A percentile compares a stretch with the other conserved stretches of the same genome.
Conservation (phyloP, 2,888 invertebrate genomes). For the Ferdinandea cuprea region DNA sequence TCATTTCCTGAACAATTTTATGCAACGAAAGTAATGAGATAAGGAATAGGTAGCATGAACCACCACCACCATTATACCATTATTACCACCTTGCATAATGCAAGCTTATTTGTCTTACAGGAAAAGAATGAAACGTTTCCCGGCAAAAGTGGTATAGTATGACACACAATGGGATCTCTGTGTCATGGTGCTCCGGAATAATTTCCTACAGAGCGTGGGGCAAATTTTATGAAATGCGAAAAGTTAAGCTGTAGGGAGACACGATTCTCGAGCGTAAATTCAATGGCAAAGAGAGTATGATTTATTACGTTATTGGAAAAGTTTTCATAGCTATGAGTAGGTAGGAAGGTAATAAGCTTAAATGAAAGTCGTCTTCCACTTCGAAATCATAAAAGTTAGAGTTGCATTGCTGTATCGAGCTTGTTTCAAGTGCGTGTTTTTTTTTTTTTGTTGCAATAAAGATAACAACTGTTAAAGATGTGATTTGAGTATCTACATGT, state of each 20-base stretch:
- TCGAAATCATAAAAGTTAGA: neutral
- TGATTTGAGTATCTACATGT: no score
- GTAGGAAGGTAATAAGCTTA: slow-evolving; percentile 13
- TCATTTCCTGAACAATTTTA: slow-evolving; percentile 18
- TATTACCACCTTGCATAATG: neutral
- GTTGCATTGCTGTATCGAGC: no score
- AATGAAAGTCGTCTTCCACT: neutral
- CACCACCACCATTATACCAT: slow-evolving; percentile 1
- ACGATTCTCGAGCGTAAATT: neutral
- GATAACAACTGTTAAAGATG: no score
- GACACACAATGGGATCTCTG: slow-evolving; percentile 15
- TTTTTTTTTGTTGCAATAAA: no score
- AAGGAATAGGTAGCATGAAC: no score
- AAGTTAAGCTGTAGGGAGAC: neutral
- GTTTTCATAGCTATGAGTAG: slow-evolving; percentile 20
- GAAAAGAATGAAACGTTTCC: neutral
- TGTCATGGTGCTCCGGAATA: slow-evolving; percentile 14
- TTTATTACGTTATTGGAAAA: slow-evolving; percentile 51
- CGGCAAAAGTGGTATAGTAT: slow-evolving; percentile 2
- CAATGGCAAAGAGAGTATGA: slow-evolving; percentile 10
- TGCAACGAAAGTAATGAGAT: slow-evolving; percentile 42
- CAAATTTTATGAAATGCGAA: neutral
- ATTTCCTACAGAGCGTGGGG: neutral
- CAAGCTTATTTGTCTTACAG: neutral
- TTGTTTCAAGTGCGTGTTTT: no score